Percentiles rank a stretch among this genome's conserved stretches.
These are phyloP conservation scores for Zoanthus solanderi DNA, from an alignment of 92 coral and sea anemone species.

Conservation along the genomic window DNA sequence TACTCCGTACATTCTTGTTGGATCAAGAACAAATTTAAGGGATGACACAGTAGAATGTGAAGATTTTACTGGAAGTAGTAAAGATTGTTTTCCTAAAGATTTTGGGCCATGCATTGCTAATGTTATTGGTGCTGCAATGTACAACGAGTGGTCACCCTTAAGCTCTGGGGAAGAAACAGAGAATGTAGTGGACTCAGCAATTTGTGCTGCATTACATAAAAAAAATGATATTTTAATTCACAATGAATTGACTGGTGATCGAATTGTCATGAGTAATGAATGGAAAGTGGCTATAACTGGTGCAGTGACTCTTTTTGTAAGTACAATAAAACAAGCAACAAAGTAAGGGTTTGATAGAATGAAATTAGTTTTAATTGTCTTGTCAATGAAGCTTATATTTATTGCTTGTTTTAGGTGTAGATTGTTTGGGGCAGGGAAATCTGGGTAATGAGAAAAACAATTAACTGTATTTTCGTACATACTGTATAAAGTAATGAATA, in stretches of 20 bases:
- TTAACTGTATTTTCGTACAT: too few relatives aligned
- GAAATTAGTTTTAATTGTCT: too few relatives aligned
- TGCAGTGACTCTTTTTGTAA: neutral
- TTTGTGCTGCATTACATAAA: neutral
- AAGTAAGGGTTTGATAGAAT: neutral
- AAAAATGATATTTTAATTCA: neutral
- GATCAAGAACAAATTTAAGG: constrained; percentile 7
- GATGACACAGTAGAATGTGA: neutral
- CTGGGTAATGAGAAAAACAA: too few relatives aligned
- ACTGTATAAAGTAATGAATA: too few relatives aligned
- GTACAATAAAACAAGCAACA: neutral
- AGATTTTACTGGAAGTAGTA: neutral
- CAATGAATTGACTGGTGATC: neutral
- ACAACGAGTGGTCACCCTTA: constrained; percentile 2
- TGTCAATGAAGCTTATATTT: too few relatives aligned
- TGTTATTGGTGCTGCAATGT: constrained; percentile 15
- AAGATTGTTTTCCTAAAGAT: neutral
- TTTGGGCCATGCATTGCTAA: constrained; percentile 4
- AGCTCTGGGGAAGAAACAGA: neutral
- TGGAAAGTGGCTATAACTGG: neutral
- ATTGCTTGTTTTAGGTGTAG: too few relatives aligned
- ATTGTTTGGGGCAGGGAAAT: too few relatives aligned
- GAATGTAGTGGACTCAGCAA: neutral
- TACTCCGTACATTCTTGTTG: constrained; percentile 13
- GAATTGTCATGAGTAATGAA: neutral